A percentile compares a stretch with the other conserved stretches of the same genome.
Evolutionary conservation across 2,113 vertebrate species (phyloP).

Genomic region (Takifugu bimaculatus): DNA sequence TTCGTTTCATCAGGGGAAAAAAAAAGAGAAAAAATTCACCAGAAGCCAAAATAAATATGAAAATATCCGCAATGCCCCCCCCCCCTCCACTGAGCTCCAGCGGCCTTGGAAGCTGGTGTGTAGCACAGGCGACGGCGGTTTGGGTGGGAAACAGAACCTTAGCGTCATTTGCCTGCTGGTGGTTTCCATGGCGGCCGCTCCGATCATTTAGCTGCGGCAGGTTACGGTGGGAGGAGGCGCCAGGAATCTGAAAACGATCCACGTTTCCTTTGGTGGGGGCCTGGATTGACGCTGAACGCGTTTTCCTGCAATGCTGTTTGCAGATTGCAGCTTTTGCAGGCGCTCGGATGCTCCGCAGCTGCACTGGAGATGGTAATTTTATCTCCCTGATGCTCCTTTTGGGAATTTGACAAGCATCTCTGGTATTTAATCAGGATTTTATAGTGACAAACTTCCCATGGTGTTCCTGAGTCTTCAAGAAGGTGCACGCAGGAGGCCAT

Average conservation of each 20-base stretch:
- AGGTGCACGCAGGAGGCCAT: conserved; percentile 6
- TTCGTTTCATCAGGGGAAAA: conserved; percentile 54
- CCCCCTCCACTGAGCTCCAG: conserved; percentile 40
- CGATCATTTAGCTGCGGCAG: conserved; percentile 2
- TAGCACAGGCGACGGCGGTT: conserved; percentile 39
- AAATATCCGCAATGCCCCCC: conserved; percentile 65
- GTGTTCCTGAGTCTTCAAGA: conserved; percentile 23
- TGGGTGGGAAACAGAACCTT: conserved; percentile 51
- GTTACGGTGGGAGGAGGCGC: conserved; percentile 11
- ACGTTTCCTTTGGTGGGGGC: not conserved
- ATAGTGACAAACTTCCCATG: conserved; percentile 30
- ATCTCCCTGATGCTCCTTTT: conserved; percentile 40
- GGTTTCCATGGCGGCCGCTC: conserved; percentile 14
- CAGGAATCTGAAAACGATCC: not conserved
- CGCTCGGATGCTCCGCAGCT: conserved; percentile 37
- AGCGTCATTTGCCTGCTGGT: conserved; percentile 36
- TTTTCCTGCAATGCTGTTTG: conserved; percentile 32
- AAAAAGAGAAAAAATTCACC: conserved; percentile 35
- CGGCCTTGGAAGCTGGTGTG: conserved; percentile 49
- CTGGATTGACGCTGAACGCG: conserved; percentile 16
- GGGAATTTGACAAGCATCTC: conserved; percentile 18
- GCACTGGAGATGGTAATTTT: conserved; percentile 44
- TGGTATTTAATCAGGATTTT: conserved; percentile 45
- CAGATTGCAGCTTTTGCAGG: conserved; percentile 33
- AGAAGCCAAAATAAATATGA: conserved; percentile 65